Conservation (phyloP, 2,888 invertebrate species). For the Ommatoiulus sabulosus region DNA sequence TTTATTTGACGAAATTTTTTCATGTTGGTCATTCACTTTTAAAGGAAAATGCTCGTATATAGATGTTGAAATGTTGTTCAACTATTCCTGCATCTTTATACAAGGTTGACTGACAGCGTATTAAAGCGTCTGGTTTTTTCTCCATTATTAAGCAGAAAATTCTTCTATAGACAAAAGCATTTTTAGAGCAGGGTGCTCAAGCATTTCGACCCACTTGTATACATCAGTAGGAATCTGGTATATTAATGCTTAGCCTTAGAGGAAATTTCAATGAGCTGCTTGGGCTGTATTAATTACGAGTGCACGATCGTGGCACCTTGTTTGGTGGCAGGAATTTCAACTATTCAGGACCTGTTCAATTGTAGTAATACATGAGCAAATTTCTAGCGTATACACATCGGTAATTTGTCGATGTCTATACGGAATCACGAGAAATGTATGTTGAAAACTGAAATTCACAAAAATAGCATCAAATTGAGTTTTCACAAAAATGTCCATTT, state of each 20-base stretch:
- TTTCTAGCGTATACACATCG: too few species aligned
- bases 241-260: slow-evolving; percentile 2
- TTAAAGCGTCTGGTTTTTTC: not conserved
- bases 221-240: not conserved
- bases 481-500: too few species aligned
- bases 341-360: not conserved
- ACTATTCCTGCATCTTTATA: not conserved
- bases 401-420: too few species aligned
- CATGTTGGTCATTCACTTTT: too few species aligned
- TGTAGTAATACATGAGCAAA: not conserved
- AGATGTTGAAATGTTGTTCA: too few species aligned
- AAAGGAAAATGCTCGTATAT: too few species aligned
- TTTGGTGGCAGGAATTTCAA: not conserved
- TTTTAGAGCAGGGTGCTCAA: not conserved
- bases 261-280: not conserved
- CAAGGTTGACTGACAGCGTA: not conserved
- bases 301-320: not conserved
- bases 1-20: too few species aligned
- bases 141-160: not conserved
- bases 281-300: not conserved
- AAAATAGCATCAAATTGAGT: too few species aligned
- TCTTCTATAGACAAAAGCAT: not conserved
- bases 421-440: too few species aligned
- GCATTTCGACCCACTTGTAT: not conserved
- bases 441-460: too few species aligned